Conservation (phyloP, 30 jellyfish, hydroid and myxozoan species). For the Nemopilema nomurai region DNA sequence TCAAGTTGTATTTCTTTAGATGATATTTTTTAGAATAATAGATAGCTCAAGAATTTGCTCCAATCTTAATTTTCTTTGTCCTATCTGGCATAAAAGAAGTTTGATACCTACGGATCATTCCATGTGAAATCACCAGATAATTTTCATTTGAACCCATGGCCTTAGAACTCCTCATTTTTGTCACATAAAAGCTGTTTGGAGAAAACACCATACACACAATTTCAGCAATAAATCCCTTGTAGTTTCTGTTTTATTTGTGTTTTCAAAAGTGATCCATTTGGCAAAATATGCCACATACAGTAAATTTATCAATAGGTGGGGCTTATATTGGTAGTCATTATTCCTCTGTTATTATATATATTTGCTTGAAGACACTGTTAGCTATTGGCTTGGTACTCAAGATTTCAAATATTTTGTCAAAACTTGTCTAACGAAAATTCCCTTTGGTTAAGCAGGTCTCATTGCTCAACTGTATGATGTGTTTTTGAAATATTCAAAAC, state of each 20-base stretch:
- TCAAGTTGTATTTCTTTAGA: no score
- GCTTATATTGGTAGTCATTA: neutral
- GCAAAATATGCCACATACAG: neutral
- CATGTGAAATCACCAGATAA: neutral
- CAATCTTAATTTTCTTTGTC: no score
- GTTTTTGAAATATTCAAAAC: neutral
- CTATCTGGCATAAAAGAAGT: no score
- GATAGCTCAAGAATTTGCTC: no score
- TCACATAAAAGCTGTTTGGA: neutral
- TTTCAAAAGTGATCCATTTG: neutral
- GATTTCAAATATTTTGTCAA: neutral
- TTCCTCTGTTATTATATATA: neutral
- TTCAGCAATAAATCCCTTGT: neutral
- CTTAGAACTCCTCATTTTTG: neutral
- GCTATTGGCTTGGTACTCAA: neutral
- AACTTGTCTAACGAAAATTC: neutral
- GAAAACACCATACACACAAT: neutral
- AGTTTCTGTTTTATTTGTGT: neutral
- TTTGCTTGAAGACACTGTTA: neutral
- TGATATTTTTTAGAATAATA: no score
- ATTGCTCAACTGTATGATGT: neutral
- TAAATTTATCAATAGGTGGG: neutral
- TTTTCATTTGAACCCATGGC: neutral
- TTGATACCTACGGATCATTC: no score
- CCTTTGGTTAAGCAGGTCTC: neutral